Percentiles rank a stretch among this genome's conserved stretches.
phyloP scores from a whole-genome alignment of 2,888 invertebrate genomes.

The Pedicia rivosa region DNA sequence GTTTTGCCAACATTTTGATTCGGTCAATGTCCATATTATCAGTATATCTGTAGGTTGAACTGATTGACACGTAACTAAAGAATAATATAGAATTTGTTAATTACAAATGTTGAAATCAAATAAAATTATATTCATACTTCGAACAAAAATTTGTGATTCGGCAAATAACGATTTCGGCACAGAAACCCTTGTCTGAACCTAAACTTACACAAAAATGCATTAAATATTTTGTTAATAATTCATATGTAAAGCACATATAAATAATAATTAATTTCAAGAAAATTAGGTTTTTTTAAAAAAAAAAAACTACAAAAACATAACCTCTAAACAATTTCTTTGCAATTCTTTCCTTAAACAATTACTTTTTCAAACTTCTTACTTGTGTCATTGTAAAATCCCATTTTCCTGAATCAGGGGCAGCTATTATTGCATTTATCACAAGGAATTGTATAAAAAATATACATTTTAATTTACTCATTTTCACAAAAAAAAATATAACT shows the following conservation, averaged over 20 bases:
- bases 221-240: constrained; percentile 2
- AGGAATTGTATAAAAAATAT: neutral
- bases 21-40: constrained; percentile 36
- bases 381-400: constrained; percentile 44
- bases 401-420: constrained; percentile 43
- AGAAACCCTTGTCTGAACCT: constrained; percentile 32
- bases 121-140: constrained; percentile 35
- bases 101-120: constrained; percentile 4
- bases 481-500: too few species aligned
- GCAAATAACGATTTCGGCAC: constrained; percentile 51
- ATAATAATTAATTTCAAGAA: constrained; percentile 6
- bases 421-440: neutral
- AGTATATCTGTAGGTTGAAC: constrained; percentile 26
- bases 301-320: neutral
- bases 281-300: constrained; percentile 17
- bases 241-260: neutral
- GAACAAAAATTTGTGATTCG: constrained; percentile 50
- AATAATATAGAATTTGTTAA: constrained; percentile 6
- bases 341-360: constrained; percentile 2
- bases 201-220: constrained; percentile 22
- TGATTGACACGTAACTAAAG: constrained; percentile 34
- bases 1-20: constrained; percentile 41
- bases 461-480: constrained; percentile 2
- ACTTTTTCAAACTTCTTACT: constrained; percentile 24
- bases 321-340: neutral